phyloP scores from a whole-genome alignment of 1,140 invertebrate species.

The Drosophila obscura region DNA sequence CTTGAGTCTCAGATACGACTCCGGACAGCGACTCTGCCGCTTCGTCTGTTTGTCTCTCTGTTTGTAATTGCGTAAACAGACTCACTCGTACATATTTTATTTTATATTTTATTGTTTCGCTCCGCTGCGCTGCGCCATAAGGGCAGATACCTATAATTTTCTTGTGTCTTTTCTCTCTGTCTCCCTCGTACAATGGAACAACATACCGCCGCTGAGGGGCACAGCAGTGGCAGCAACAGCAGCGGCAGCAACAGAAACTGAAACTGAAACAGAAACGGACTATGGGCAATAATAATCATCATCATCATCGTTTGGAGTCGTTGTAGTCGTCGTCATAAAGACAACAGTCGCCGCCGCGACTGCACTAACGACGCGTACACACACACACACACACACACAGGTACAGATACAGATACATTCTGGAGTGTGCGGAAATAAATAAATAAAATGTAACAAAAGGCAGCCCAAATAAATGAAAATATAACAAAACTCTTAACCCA shows the following conservation, averaged over 20 bases:
- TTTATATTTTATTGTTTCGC: conserved; percentile 83
- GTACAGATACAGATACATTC: too few relatives aligned
- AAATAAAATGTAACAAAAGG: conserved; percentile 81
- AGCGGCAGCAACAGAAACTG: conserved; percentile 17
- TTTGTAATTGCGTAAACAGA: conserved; percentile 82
- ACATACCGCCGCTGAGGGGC: conserved; percentile 38
- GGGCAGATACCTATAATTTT: conserved; percentile 83
- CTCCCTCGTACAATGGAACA: conserved; percentile 61
- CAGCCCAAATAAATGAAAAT: conserved; percentile 77
- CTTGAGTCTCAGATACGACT: conserved; percentile 21
- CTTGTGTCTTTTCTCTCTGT: conserved; percentile 67
- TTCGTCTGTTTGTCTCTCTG: conserved; percentile 45
- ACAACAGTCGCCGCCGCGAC: conserved; percentile 65
- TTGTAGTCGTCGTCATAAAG: conserved; percentile 52
- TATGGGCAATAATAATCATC: conserved; percentile 54
- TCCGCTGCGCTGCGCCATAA: conserved; percentile 82
- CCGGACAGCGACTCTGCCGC: conserved; percentile 7
- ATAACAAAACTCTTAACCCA: conserved; percentile 78
- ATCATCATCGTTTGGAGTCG: conserved; percentile 28
- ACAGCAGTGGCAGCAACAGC: conserved; percentile 23
- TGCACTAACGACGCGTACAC: conserved; percentile 71
- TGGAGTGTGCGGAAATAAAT: conserved; percentile 66
- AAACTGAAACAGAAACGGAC: conserved; percentile 45
- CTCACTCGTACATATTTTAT: conserved; percentile 76
- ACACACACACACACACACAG: too few relatives aligned